Evolutionary conservation across 2,797 vertebrate genomes (phyloP), one percentile per base, ranked within the genome.

Genomic region (Microhierax caerulescens): DNA sequence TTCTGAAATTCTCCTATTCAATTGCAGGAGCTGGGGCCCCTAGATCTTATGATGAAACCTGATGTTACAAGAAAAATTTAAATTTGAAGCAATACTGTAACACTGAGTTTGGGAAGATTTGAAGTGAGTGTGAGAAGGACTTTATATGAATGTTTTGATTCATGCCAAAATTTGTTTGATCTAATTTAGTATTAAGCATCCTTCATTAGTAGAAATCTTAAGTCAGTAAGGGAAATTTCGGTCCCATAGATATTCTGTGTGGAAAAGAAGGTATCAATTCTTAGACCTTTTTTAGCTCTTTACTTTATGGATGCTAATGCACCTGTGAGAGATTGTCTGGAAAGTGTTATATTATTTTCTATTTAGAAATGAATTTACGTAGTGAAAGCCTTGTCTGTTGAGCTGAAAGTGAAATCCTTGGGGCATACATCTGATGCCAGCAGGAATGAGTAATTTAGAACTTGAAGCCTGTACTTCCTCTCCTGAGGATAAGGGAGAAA

Each of bases 381-480:
- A 94, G 94, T 89, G 96, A 97, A 91, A 79, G 47, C 67, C 82
- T 75, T 97, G 86, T 89, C 91, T 97, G 75, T 94, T 93, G 85
- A 96, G 59, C 85, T 93, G 76, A 95, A 97, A 97, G 92, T 85
- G 14, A 95, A 96, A 79, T 97, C 95, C 84, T 97, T 90, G 75
- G 96, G 90, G 97, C 72, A 92, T 95, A 96, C 32, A 48, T 96
- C 88, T 95, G 88, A 97, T 96, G 95, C 94, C 96, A 96, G 85
- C 90, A 88, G 96, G 81, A 85, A 95, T 94, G 91, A 96, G 74
- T 97, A 97, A 97, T 94, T 97, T 97, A 96, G 95, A 98, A 94
- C 95, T 82, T 96, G 72, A 97, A 97, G 94, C 69, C 75, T 97
- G 51, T 72, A 77, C 79, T 97, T 97, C 73, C 48, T 98, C 82